A percentile compares a stretch with the other conserved stretches of the same genome.
Evolutionary conservation across 1,140 invertebrate species (phyloP).

Genomic region (Mizuhopecten yessoensis): DNA sequence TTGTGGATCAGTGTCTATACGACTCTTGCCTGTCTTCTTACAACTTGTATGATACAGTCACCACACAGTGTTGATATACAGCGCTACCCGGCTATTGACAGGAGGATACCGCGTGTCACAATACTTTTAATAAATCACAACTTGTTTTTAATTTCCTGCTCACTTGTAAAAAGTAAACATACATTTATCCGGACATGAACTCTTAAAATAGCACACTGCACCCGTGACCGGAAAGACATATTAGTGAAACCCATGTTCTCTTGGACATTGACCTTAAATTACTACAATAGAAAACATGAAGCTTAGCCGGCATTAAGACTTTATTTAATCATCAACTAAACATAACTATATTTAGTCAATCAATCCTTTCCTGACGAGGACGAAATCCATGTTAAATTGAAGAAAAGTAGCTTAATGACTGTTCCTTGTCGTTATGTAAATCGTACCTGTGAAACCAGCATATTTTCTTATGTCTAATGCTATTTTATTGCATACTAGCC

Average conservation of each 20-base stretch:
- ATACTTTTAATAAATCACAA: background rate
- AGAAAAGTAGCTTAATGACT: no score
- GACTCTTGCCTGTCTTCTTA: background rate
- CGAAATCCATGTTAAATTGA: no score
- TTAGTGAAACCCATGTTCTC: background rate
- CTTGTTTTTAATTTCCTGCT: slow-evolving; percentile 23
- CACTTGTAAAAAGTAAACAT: background rate
- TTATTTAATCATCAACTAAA: no score
- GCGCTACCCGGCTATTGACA: background rate
- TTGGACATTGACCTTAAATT: background rate
- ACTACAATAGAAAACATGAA: no score
- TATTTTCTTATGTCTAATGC: no score
- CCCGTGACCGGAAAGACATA: background rate
- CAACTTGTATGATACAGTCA: background rate
- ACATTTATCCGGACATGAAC: background rate
- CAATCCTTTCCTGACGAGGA: no score
- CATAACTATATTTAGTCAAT: no score
- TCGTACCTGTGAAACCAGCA: no score
- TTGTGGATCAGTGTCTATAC: background rate
- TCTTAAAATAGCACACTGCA: no score
- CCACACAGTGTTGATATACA: background rate
- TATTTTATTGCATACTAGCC: background rate
- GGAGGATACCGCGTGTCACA: background rate
- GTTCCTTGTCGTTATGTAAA: no score
- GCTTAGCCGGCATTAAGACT: no score